Evolutionary conservation across 1,140 invertebrate genomes (phyloP).

Genomic region (Drosophila simulans): DNA sequence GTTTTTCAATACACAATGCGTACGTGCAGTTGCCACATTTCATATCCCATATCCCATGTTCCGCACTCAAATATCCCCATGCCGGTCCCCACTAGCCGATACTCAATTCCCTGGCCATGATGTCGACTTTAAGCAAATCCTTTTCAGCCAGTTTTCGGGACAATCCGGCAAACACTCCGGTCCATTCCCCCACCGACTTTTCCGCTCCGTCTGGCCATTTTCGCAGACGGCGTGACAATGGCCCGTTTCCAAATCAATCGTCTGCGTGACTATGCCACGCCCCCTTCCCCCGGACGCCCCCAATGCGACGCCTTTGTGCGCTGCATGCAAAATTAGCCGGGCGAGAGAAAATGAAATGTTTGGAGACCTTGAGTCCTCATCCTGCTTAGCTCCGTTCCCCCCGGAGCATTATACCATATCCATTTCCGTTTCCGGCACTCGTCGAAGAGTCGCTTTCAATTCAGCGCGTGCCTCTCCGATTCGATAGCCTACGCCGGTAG

Average conservation of each 20-base stretch:
- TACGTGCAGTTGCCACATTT: conserved; percentile 60
- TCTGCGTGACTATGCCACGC: conserved; percentile 63
- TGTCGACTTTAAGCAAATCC: conserved; percentile 60
- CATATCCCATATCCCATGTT: conserved; percentile 3
- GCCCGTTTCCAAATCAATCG: conserved; percentile 78
- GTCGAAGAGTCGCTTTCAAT: conserved; percentile 46
- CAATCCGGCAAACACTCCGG: conserved; percentile 1
- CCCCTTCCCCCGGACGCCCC: not conserved
- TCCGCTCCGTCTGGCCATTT: conserved; percentile 17
- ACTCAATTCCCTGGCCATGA: conserved; percentile 13
- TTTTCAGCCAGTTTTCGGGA: conserved; percentile 38
- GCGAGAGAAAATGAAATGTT: conserved; percentile 70
- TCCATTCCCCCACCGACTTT: not conserved
- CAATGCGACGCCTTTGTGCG: conserved; percentile 50
- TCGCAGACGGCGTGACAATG: conserved; percentile 74
- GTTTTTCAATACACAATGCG: conserved; percentile 62
- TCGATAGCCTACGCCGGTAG: conserved; percentile 33
- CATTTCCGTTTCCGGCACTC: conserved; percentile 66
- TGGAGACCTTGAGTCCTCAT: conserved; percentile 59
- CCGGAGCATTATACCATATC: conserved; percentile 39
- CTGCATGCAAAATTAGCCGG: conserved; percentile 76
- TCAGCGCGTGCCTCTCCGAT: conserved; percentile 55
- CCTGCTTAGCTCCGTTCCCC: not conserved
- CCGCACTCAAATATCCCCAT: conserved; percentile 10
- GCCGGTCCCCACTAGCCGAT: not conserved